Percentiles rank a stretch among this genome's conserved stretches.
Evolutionary conservation across 2,113 vertebrate species (phyloP).

Genomic region (Larimichthys polyactis): DNA sequence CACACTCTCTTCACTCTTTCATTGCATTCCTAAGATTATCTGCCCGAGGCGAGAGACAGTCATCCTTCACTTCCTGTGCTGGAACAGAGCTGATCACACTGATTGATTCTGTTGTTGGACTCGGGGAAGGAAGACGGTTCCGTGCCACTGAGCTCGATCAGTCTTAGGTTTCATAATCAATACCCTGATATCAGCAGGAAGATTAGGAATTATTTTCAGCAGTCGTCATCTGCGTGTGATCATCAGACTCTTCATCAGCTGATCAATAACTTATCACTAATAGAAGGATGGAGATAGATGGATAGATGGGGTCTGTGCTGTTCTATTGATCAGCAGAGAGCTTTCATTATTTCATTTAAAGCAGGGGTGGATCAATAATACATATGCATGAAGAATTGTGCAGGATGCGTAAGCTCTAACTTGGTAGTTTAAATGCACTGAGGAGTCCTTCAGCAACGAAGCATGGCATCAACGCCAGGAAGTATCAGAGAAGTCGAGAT

Average conservation of each 20-base stretch:
- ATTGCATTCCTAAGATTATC: neutral
- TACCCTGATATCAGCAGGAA: slow-evolving; percentile 47
- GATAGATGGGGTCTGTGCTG: neutral
- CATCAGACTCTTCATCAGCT: neutral
- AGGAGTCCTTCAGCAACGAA: neutral
- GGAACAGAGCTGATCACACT: neutral
- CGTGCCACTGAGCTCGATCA: slow-evolving; percentile 10
- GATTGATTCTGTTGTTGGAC: slow-evolving; percentile 16
- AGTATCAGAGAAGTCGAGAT: neutral
- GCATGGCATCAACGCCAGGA: neutral
- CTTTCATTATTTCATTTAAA: slow-evolving; percentile 39
- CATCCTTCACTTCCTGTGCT: neutral
- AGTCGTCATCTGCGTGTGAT: slow-evolving; percentile 34
- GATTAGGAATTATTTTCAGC: slow-evolving; percentile 42
- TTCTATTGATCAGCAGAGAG: slow-evolving; percentile 32
- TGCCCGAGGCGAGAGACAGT: neutral
- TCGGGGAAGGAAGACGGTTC: neutral
- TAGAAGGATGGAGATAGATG: neutral
- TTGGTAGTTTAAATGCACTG: neutral
- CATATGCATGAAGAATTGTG: neutral
- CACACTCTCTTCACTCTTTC: neutral
- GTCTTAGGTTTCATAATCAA: slow-evolving; percentile 29
- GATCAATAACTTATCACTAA: slow-evolving; percentile 47
- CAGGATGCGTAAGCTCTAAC: neutral
- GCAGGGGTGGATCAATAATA: slow-evolving; percentile 9